phyloP scores from a whole-genome alignment of 2,797 vertebrate species.

The Otolemur crassicaudatus region DNA sequence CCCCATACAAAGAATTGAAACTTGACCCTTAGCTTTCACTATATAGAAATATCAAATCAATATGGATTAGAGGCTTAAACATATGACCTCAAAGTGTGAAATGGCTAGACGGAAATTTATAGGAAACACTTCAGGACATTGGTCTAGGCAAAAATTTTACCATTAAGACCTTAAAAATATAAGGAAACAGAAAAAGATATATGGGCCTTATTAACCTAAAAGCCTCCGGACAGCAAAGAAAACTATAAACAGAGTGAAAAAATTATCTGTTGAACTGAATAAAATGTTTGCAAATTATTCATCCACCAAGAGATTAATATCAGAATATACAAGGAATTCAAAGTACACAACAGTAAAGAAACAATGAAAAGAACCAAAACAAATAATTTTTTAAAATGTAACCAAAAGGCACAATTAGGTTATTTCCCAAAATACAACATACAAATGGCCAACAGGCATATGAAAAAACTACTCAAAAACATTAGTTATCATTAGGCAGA shows the following conservation, averaged over 20 bases:
- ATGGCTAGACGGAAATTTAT: background rate
- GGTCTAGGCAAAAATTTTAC: background rate
- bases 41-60: too few relatives aligned
- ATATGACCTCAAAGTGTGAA: too few relatives aligned
- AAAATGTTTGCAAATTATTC: background rate
- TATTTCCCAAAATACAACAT: background rate
- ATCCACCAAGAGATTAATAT: too few relatives aligned
- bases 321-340: too few relatives aligned
- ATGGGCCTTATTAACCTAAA: background rate
- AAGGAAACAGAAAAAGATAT: background rate
- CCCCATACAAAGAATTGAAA: background rate
- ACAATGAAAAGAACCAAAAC: too few relatives aligned
- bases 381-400: background rate
- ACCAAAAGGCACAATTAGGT: background rate
- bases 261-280: background rate
- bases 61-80: too few relatives aligned
- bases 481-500: too few relatives aligned
- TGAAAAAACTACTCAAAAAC: background rate
- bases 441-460: background rate
- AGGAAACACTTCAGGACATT: background rate
- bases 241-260: background rate
- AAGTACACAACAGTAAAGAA: too few relatives aligned
- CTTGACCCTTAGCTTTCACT: background rate
- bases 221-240: background rate
- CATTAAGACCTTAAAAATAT: background rate